Evolutionary conservation across 2,113 vertebrate genomes (phyloP).

Genomic region (Telmatochromis sp.): DNA sequence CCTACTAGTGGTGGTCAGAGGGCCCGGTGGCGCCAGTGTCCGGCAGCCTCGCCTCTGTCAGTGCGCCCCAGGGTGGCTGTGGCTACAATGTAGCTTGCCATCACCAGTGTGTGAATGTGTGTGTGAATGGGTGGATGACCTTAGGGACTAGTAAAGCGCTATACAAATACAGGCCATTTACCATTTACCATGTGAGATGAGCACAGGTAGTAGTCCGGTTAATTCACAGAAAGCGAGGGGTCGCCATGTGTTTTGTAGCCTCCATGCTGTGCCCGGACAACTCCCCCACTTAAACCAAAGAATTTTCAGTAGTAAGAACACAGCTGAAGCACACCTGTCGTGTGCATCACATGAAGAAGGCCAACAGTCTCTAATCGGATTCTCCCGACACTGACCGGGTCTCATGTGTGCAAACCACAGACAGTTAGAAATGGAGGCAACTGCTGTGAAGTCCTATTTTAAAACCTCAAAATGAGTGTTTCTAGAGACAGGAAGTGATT

Average conservation of each 20-base stretch:
- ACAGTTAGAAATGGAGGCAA: background rate
- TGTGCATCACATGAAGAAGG: background rate
- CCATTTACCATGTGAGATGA: background rate
- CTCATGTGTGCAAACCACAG: background rate
- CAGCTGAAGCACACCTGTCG: background rate
- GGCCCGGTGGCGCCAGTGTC: too few relatives aligned
- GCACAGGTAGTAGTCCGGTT: background rate
- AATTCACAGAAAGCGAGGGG: background rate
- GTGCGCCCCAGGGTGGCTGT: too few relatives aligned
- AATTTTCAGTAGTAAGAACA: background rate
- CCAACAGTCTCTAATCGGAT: background rate
- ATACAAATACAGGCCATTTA: too few relatives aligned
- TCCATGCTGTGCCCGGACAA: background rate
- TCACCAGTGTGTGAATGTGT: too few relatives aligned
- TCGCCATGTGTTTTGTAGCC: background rate
- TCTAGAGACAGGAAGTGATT: background rate
- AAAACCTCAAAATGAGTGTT: background rate
- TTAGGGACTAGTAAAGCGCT: too few relatives aligned
- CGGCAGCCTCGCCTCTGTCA: background rate
- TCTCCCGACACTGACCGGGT: background rate
- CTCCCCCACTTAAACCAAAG: background rate
- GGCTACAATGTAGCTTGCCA: too few relatives aligned
- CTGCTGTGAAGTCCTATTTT: background rate
- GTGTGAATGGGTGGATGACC: too few relatives aligned
- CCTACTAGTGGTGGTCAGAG: fast-evolving